Evolutionary conservation across 2,888 invertebrate species (phyloP).

Genomic region (Lacanobia oleracea): DNA sequence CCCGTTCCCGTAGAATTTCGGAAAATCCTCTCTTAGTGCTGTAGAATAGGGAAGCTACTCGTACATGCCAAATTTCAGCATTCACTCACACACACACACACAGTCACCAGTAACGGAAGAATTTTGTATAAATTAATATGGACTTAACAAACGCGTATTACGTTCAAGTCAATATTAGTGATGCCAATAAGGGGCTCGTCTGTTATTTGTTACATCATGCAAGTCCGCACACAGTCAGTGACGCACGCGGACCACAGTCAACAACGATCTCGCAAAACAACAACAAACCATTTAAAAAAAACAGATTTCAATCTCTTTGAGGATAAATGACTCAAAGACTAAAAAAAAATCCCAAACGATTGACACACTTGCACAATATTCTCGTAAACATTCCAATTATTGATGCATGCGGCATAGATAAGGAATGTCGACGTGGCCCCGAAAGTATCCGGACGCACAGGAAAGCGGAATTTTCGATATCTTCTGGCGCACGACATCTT

Average conservation of each 20-base stretch:
- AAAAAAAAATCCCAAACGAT: slow-evolving; percentile 15
- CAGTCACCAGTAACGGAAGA: too few relatives aligned
- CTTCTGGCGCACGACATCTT: too few relatives aligned
- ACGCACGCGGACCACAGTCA: slow-evolving; percentile 7
- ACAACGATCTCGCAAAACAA: slow-evolving; percentile 21
- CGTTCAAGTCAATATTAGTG: neutral
- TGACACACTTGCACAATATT: slow-evolving; percentile 31
- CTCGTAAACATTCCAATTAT: slow-evolving; percentile 11
- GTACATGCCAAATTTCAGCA: too few relatives aligned
- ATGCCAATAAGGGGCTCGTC: slow-evolving; percentile 23
- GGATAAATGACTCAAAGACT: slow-evolving; percentile 6
- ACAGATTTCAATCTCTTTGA: slow-evolving; percentile 30
- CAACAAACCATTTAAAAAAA: slow-evolving; percentile 41
- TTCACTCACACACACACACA: too few relatives aligned
- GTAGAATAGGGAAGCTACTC: too few relatives aligned
- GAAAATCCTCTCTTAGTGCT: too few relatives aligned
- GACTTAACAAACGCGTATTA: neutral
- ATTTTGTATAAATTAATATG: neutral
- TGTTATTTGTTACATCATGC: slow-evolving; percentile 27
- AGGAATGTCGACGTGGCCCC: slow-evolving; percentile 30
- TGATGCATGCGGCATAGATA: slow-evolving; percentile 5
- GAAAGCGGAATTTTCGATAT: slow-evolving; percentile 16
- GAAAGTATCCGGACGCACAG: slow-evolving; percentile 10
- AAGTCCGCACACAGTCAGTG: slow-evolving; percentile 10
- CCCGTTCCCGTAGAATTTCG: too few relatives aligned